phyloP scores from a whole-genome alignment of 1,140 invertebrate species.

The Kradibia gibbosae region DNA sequence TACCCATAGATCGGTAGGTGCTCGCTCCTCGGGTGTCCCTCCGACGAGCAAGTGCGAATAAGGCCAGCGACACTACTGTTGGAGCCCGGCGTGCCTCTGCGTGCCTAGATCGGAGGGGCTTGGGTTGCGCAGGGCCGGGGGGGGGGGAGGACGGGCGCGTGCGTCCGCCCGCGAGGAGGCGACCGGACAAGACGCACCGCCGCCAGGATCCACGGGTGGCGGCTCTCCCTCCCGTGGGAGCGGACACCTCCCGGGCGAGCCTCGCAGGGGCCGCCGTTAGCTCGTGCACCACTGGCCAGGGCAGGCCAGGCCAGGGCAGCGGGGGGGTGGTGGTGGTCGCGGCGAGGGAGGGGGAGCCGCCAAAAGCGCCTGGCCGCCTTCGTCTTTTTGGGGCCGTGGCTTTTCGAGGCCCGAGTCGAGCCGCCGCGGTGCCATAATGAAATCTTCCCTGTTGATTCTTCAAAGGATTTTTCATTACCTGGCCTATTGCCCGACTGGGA shows the following conservation, averaged over 20 bases:
- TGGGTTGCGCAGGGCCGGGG: not conserved
- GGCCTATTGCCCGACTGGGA: not conserved
- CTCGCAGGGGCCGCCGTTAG: conserved; percentile 33
- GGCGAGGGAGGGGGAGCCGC: no score
- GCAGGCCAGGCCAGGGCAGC: no score
- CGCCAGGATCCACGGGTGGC: conserved; percentile 22
- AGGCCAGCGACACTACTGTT: conserved; percentile 12
- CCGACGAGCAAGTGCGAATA: not conserved
- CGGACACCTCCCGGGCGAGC: not conserved
- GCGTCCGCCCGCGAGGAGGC: not conserved
- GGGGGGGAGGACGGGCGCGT: not conserved
- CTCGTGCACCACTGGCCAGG: conserved; percentile 20
- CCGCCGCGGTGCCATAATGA: conserved; percentile 28
- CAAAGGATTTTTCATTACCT: conserved; percentile 41
- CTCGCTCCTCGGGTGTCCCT: no score
- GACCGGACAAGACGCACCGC: not conserved
- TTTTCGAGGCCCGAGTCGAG: not conserved
- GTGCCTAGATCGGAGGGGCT: conserved; percentile 8
- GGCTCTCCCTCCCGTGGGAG: conserved; percentile 2
- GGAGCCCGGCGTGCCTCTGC: not conserved
- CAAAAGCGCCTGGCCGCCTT: not conserved
- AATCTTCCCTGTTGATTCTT: conserved; percentile 46
- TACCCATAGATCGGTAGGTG: not conserved
- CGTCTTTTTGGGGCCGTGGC: conserved; percentile 11
- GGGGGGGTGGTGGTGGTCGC: not conserved